phyloP scores from a whole-genome alignment of 2,797 vertebrate species.

The Acanthopagrus latus region DNA sequence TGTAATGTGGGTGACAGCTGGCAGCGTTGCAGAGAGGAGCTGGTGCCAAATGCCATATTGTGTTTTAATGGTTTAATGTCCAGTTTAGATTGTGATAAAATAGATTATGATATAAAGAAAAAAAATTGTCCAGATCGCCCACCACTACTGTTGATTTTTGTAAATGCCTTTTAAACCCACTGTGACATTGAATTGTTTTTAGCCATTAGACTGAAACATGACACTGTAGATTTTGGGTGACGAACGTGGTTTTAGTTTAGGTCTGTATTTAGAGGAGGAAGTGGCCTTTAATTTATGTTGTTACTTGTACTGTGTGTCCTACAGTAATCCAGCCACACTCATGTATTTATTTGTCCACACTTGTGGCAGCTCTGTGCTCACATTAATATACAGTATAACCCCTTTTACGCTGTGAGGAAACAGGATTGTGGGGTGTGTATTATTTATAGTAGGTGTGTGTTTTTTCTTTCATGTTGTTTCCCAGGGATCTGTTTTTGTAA shows the following conservation, averaged over 20 bases:
- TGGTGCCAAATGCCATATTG: no score
- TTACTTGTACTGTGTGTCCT: constrained; percentile 16
- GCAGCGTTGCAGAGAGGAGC: no score
- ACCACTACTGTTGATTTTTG: constrained; percentile 52
- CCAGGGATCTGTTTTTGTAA: constrained; percentile 52
- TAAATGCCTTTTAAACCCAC: constrained; percentile 68
- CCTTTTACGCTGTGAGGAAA: constrained; percentile 3
- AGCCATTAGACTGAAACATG: constrained; percentile 44
- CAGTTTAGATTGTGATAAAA: no score
- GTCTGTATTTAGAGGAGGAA: constrained; percentile 13
- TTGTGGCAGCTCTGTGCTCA: constrained; percentile 41
- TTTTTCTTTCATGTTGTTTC: constrained; percentile 24
- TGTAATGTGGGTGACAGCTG: no score
- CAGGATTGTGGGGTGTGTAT: background rate
- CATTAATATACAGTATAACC: constrained; percentile 12
- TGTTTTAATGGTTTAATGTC: no score
- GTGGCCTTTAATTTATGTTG: constrained; percentile 55
- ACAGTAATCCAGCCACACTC: constrained; percentile 26
- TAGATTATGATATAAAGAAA: no score
- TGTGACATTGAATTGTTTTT: constrained; percentile 72
- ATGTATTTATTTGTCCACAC: constrained; percentile 18
- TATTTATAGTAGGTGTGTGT: constrained; percentile 34
- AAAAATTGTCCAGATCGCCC: no score
- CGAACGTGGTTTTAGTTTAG: constrained; percentile 12
- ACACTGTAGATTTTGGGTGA: constrained; percentile 38